phyloP scores from a whole-genome alignment of 2,888 invertebrate genomes.

The Melipona beecheii region DNA sequence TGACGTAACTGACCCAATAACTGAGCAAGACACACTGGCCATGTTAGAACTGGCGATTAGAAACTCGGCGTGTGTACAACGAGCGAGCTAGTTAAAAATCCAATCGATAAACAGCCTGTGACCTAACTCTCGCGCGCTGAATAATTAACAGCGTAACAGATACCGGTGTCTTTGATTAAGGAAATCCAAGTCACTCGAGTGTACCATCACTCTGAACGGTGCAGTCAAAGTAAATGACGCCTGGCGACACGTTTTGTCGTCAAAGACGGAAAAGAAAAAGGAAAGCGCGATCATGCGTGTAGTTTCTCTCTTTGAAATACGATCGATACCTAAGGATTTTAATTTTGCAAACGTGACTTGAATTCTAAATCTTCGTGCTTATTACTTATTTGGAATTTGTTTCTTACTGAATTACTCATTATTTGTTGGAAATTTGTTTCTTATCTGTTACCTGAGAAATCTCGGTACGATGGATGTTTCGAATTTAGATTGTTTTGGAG shows the following conservation, averaged over 20 bases:
- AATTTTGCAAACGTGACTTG: no score
- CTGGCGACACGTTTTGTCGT: neutral
- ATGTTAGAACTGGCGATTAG: slow-evolving; percentile 45
- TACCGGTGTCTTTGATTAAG: slow-evolving; percentile 46
- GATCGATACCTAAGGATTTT: no score
- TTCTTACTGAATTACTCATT: no score
- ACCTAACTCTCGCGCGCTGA: slow-evolving; percentile 54
- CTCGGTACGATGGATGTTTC: no score
- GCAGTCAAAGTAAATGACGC: neutral
- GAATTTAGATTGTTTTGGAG: no score
- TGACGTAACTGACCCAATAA: no score
- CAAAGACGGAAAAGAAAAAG: neutral
- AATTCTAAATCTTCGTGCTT: no score
- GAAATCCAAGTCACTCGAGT: slow-evolving; percentile 32
- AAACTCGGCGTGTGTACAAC: slow-evolving; percentile 30
- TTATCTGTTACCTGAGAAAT: no score
- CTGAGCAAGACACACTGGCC: neutral
- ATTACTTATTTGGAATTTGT: no score
- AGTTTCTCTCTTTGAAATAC: neutral
- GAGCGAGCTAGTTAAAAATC: slow-evolving; percentile 55
- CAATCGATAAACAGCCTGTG: slow-evolving; percentile 59
- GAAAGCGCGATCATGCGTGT: neutral
- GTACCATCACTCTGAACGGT: neutral
- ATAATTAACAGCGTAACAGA: slow-evolving; percentile 57
- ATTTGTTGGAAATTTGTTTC: no score